These are phyloP conservation scores for Oxygymnocypris stewartii DNA, from an alignment of 2,113 vertebrate species.

Conservation along the genomic window DNA sequence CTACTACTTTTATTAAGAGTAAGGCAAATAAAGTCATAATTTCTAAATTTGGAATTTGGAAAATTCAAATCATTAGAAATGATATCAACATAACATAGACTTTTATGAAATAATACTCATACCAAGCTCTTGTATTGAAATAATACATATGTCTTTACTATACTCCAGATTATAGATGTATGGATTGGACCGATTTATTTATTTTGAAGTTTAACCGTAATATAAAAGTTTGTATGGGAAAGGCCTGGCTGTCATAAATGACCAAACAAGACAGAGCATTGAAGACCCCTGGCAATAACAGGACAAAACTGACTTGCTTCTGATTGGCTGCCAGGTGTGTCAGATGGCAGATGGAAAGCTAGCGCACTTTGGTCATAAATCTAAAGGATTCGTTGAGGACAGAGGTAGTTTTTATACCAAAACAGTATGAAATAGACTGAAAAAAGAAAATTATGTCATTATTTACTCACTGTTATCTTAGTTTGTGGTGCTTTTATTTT, in stretches of 20 bases:
- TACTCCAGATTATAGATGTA: not conserved
- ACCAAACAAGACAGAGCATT: not conserved
- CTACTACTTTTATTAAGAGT: not conserved
- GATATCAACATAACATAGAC: too few relatives aligned
- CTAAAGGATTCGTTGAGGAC: constrained; percentile 7
- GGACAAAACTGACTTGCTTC: not conserved
- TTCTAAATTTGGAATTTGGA: not conserved
- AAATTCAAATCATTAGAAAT: not conserved
- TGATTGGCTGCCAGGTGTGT: not conserved
- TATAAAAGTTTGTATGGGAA: not conserved
- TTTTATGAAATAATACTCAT: too few relatives aligned
- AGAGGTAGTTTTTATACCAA: not conserved
- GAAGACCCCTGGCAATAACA: not conserved
- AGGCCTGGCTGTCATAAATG: not conserved
- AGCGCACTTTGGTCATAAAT: not conserved
- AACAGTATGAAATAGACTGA: not conserved
- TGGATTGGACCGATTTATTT: not conserved
- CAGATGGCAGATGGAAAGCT: constrained; percentile 15
- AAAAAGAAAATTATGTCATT: not conserved
- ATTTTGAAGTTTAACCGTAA: not conserved
- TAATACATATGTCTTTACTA: too few relatives aligned
- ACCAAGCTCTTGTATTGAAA: too few relatives aligned
- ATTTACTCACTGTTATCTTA: not conserved
- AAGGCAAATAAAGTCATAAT: not conserved
- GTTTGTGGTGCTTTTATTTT: not conserved